These are phyloP conservation scores for Xylota sylvarum DNA, from an alignment of 2,888 invertebrate genomes.

Conservation along the genomic window DNA sequence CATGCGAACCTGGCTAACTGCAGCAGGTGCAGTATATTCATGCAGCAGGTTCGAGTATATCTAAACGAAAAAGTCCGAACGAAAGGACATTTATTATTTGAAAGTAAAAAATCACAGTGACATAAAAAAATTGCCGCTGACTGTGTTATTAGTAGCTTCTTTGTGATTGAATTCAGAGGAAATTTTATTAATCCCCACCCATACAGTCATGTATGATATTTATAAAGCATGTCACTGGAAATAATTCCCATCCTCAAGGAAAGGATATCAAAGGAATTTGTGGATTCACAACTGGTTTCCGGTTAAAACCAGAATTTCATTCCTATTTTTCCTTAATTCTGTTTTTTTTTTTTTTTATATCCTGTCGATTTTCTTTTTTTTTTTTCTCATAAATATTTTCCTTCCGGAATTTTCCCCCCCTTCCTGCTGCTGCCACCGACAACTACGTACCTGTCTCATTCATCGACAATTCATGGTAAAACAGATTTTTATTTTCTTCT, in stretches of 20 bases:
- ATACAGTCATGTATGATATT: neutral
- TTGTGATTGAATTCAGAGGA: constrained; percentile 6
- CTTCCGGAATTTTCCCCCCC: constrained; percentile 12
- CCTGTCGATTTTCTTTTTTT: constrained; percentile 37
- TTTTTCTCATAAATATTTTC: constrained; percentile 62
- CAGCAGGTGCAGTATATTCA: no score
- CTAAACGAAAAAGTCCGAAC: no score
- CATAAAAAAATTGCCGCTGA: neutral
- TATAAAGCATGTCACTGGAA: constrained; percentile 34
- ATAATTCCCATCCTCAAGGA: constrained; percentile 27
- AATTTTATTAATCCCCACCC: neutral
- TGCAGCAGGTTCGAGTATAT: no score
- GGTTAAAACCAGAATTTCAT: constrained; percentile 54
- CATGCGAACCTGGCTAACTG: no score
- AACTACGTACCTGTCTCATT: constrained; percentile 29
- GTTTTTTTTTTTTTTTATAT: constrained; percentile 4
- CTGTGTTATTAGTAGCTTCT: neutral
- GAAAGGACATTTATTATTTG: no score
- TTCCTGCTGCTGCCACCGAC: neutral
- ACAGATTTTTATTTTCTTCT: constrained; percentile 40
- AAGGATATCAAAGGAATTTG: constrained; percentile 59
- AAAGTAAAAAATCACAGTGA: no score
- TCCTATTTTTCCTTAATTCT: no score
- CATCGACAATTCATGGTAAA: constrained; percentile 57
- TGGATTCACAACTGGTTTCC: constrained; percentile 48